Conservation (phyloP, 2,797 vertebrate species). For the Anas acuta region DNA sequence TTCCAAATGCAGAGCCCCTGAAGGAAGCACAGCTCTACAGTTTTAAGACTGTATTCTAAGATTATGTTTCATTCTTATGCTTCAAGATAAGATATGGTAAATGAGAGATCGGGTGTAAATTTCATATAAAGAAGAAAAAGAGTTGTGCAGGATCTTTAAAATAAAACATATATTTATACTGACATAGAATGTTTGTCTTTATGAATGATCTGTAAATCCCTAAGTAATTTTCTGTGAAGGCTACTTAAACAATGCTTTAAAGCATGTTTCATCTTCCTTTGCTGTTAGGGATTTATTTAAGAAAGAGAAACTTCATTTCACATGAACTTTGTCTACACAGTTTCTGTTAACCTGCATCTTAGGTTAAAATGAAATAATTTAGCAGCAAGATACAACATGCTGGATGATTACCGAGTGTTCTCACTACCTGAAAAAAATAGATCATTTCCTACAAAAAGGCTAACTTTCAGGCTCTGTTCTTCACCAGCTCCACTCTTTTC, state of each 20-base stretch:
- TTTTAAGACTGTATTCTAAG: background rate
- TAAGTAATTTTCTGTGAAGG: conserved; percentile 7
- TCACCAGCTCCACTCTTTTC: background rate
- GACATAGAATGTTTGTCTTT: background rate
- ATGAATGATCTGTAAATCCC: background rate
- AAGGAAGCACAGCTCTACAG: background rate
- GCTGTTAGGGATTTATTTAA: background rate
- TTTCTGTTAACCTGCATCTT: background rate
- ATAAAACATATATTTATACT: conserved; percentile 4
- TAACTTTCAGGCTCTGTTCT: background rate
- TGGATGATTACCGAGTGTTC: background rate
- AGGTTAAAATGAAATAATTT: background rate
- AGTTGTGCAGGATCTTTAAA: background rate
- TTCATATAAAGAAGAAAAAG: conserved; percentile 1
- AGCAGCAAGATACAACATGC: background rate
- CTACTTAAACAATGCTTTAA: background rate
- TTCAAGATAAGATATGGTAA: background rate
- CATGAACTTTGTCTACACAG: background rate
- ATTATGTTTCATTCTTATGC: background rate
- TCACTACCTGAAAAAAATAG: background rate
- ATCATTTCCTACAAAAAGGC: background rate
- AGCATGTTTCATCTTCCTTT: background rate
- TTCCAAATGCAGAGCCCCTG: background rate
- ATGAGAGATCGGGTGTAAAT: background rate
- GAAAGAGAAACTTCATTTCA: background rate